Evolutionary conservation across 2,888 invertebrate species (phyloP), one percentile per base, ranked within the genome.

Genomic region (Unio pictorum): DNA sequence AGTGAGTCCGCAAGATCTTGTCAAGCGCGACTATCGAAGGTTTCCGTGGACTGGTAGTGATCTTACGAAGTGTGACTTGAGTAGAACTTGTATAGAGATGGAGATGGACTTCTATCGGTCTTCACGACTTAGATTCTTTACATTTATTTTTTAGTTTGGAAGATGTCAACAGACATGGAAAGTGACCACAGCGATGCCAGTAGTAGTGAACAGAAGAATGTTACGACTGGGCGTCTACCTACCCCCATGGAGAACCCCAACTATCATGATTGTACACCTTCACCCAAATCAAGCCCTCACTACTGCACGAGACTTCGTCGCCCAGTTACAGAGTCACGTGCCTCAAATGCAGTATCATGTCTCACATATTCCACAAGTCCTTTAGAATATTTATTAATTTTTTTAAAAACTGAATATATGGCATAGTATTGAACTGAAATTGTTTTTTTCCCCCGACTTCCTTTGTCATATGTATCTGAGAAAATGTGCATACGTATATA

Each of bases 201-300:
- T 80, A 6, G 80, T 81, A 30, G 76, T 84, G 69, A 84, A 82
- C 70, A 78, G 76, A 54, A 75, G 85, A 64, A 74, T 80, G 34
- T 72, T 87, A 8, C 73, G 78, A 26, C 76, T 87, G 68, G 86
- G 86, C 5, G 84, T 84, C 8, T 80, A 81, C 34, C 72, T 87
- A 72, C 87, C 87, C 2, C 87, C 87, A 1, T 86, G 86, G 86
- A 78, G 80, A 34, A 80, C 81, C 17, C 78, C 81, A 61, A 75
- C 82, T 55, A 70, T 80, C 26, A 71, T 86, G 55, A 71, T 83
- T 26, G 79, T 87, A 34, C 83, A 87, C 68, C 76, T 87, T 18
- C 84, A 86, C 64, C 85, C 84, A 1, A 84, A 84, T 59, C 81
- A 85, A 81, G 82, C 87, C 8, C 73, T 87, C 3, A 84, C 85